A percentile compares a stretch with the other conserved stretches of the same genome.
phyloP scores from a whole-genome alignment of 1,140 invertebrate species.

The Samia ricini region DNA sequence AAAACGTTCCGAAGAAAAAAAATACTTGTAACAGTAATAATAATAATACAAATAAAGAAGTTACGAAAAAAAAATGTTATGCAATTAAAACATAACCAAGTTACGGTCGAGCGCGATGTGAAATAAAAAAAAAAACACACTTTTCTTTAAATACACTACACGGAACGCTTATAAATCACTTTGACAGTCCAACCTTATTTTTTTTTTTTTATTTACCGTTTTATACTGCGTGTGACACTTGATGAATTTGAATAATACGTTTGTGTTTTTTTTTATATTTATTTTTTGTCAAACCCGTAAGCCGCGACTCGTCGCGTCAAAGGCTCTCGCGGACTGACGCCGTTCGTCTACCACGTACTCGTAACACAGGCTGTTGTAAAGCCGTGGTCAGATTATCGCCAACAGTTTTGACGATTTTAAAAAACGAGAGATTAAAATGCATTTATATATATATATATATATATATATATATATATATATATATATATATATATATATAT shows the following conservation, averaged over 20 bases:
- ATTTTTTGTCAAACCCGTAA: conserved; percentile 2
- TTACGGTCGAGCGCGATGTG: neutral
- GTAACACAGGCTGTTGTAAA: conserved; percentile 6
- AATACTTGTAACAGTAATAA: neutral
- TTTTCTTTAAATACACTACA: neutral
- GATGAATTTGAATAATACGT: neutral
- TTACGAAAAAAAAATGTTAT: conserved; percentile 10
- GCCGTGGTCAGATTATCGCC: neutral
- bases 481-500: too few species aligned
- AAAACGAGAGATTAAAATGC: neutral
- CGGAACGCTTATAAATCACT: conserved; percentile 1
- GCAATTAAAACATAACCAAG: conserved; percentile 1
- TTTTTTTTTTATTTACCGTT: conserved; percentile 4
- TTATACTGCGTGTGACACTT: neutral
- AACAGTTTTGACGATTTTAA: neutral
- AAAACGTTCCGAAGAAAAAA: neutral
- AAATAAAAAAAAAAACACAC: neutral
- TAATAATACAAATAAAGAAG: neutral
- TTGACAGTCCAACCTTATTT: conserved; percentile 10
- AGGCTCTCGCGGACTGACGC: conserved; percentile 17
- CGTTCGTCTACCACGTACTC: conserved; percentile 9
- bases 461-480: too few species aligned
- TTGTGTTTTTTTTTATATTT: neutral
- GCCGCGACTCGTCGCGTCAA: conserved; percentile 10
- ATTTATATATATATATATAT: too few species aligned